phyloP scores from a whole-genome alignment of 1,140 invertebrate genomes.

The Bombus balteatus region DNA sequence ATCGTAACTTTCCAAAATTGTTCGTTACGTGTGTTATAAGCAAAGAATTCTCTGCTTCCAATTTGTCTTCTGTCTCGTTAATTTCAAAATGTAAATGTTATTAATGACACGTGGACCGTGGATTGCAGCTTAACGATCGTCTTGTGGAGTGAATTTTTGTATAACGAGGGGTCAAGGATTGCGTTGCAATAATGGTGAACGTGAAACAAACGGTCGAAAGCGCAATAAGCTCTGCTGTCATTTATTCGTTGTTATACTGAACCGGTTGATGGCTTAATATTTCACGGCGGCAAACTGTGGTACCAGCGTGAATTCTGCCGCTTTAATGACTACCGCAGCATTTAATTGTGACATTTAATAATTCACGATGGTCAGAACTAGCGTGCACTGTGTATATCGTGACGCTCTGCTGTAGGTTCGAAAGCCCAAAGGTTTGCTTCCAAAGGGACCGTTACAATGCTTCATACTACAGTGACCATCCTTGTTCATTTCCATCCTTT shows the following conservation, averaged over 20 bases:
- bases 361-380: slow-evolving; percentile 53
- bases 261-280: slow-evolving; percentile 61
- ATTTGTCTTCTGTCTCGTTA: not conserved
- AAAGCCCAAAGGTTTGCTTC: slow-evolving; percentile 52
- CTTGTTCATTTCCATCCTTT: slow-evolving; percentile 29
- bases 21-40: not conserved
- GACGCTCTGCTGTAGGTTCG: slow-evolving; percentile 55
- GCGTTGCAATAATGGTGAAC: slow-evolving; percentile 9
- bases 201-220: slow-evolving; percentile 26
- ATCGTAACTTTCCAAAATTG: not conserved
- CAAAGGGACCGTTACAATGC: slow-evolving; percentile 65
- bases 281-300: slow-evolving; percentile 50
- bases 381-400: slow-evolving; percentile 36
- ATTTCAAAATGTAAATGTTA: not conserved
- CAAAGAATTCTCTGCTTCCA: not conserved
- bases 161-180: slow-evolving; percentile 19
- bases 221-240: slow-evolving; percentile 45
- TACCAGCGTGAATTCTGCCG: slow-evolving; percentile 46
- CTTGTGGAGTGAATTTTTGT: slow-evolving; percentile 17
- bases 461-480: slow-evolving; percentile 43
- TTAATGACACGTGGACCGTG: not conserved
- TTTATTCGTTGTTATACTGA: slow-evolving; percentile 53
- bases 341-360: slow-evolving; percentile 67
- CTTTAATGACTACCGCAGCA: slow-evolving; percentile 59
- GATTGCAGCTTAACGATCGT: not conserved